Conservation (phyloP, 2,797 vertebrate species). For the Coendou prehensilis region DNA sequence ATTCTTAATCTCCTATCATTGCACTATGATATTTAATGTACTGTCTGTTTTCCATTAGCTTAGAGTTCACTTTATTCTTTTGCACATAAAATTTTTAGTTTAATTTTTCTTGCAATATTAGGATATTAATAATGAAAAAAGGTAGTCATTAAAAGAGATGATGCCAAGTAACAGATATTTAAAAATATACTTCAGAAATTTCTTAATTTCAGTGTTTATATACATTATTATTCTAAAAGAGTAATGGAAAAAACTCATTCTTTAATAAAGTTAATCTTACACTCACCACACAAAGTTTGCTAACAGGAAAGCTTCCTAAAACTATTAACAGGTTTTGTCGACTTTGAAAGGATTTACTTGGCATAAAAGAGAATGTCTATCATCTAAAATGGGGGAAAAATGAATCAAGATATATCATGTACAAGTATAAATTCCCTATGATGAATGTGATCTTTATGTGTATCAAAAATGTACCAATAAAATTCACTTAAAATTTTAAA, state of each 20-base stretch:
- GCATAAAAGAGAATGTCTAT: background rate
- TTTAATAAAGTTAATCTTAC: background rate
- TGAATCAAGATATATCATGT: background rate
- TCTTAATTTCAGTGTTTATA: background rate
- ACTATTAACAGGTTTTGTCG: background rate
- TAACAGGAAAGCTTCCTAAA: background rate
- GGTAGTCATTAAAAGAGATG: background rate
- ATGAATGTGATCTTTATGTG: background rate
- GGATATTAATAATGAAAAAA: background rate
- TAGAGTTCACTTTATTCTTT: background rate
- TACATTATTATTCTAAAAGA: background rate
- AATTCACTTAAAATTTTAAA: background rate
- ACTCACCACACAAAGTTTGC: background rate
- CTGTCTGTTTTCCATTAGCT: background rate
- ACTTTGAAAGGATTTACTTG: background rate
- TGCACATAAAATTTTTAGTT: conserved; percentile 32
- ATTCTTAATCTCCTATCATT: background rate
- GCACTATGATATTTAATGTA: background rate
- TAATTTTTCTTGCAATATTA: background rate
- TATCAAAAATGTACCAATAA: background rate
- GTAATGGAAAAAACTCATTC: background rate
- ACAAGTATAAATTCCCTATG: background rate
- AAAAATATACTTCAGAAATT: background rate
- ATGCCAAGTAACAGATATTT: background rate
- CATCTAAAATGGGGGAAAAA: background rate